These are phyloP conservation scores for Rhinolophus sinicus DNA, from an alignment of 2,113 vertebrate species.

Conservation along the genomic window DNA sequence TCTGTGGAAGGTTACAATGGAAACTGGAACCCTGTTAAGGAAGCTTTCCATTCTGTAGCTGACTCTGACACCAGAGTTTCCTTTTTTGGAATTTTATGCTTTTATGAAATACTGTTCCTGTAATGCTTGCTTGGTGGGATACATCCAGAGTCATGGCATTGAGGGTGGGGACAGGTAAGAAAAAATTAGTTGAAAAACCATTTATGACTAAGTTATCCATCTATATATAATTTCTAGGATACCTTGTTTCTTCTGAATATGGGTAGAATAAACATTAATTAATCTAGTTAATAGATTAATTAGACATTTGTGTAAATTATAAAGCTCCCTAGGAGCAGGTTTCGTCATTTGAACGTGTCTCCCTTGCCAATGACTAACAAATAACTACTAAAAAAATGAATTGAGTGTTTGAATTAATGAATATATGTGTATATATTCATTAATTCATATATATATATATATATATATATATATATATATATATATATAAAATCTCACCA, in stretches of 20 bases:
- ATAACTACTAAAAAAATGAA: not conserved
- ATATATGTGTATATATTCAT: not conserved
- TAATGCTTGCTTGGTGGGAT: not conserved
- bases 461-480: not conserved
- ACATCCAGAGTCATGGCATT: not conserved
- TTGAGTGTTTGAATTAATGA: not conserved
- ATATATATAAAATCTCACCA: not conserved
- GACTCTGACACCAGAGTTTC: not conserved
- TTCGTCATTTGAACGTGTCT: not conserved
- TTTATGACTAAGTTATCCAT: not conserved
- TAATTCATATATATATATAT: not conserved
- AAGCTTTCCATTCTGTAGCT: not conserved
- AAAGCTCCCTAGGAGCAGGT: not conserved
- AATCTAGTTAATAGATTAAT: not conserved
- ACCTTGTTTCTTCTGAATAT: not conserved
- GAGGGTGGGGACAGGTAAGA: not conserved
- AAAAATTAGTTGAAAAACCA: not conserved
- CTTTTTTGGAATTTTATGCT: not conserved
- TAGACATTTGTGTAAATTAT: not conserved
- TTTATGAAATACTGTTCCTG: not conserved
- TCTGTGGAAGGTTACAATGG: not conserved
- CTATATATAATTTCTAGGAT: not conserved
- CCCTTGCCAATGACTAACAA: not conserved
- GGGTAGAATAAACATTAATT: not conserved
- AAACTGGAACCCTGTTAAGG: not conserved